Percentiles rank a stretch among this genome's conserved stretches.
Conservation (phyloP, 2,888 invertebrate species). For the Dasysyrphus albostriatus region DNA sequence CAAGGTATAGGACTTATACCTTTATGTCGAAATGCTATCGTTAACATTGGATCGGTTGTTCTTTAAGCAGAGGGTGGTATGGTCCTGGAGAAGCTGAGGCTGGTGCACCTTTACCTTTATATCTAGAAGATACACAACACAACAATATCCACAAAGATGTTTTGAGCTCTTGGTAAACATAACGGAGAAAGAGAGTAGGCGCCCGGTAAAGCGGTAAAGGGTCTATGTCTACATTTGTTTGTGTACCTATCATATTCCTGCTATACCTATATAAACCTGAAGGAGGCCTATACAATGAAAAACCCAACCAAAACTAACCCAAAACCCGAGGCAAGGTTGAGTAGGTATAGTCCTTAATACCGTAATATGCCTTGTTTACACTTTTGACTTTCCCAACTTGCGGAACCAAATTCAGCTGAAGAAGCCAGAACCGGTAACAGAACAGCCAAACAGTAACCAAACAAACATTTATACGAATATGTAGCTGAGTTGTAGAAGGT, state of each 20-base stretch:
- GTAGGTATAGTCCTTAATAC: constrained; percentile 53
- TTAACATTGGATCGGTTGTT: constrained; percentile 1
- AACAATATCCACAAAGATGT: constrained; percentile 53
- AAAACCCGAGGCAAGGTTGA: constrained; percentile 35
- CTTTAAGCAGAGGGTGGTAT: neutral
- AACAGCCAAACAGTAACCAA: constrained; percentile 56
- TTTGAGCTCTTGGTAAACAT: constrained; percentile 54
- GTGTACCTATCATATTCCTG: constrained; percentile 18
- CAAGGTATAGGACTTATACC: neutral
- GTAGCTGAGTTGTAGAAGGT: neutral
- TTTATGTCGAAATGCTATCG: constrained; percentile 9
- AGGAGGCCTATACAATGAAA: constrained; percentile 23
- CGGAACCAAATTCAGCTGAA: constrained; percentile 43
- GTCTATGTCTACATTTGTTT: neutral
- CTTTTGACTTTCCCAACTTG: constrained; percentile 70
- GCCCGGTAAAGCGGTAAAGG: neutral
- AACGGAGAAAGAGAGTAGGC: neutral
- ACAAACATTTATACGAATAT: constrained; percentile 45
- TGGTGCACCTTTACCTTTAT: constrained; percentile 20
- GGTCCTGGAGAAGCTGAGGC: neutral
- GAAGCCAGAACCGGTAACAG: constrained; percentile 27
- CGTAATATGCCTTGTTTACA: constrained; percentile 73
- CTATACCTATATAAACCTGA: constrained; percentile 2
- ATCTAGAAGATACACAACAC: neutral
- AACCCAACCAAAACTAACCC: constrained; percentile 47